Conservation (phyloP, 1,140 invertebrate genomes). For the Lepidostoma basale region DNA sequence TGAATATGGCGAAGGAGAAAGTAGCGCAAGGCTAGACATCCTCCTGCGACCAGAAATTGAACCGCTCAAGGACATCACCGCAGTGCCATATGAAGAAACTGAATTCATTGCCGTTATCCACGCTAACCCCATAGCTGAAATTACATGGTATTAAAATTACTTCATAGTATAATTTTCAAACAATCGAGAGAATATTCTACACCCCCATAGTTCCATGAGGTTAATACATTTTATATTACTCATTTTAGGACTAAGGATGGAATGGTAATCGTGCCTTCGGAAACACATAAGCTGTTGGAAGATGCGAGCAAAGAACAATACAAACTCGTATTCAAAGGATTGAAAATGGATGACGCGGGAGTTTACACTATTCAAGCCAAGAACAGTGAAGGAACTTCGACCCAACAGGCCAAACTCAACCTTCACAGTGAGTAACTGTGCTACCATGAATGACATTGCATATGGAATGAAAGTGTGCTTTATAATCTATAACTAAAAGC, state of each 20-base stretch:
- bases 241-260: constrained; percentile 66
- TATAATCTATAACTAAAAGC: too few species aligned
- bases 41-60: constrained; percentile 77
- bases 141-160: constrained; percentile 67
- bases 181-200: background rate
- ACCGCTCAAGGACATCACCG: constrained; percentile 72
- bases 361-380: constrained; percentile 76
- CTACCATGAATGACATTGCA: too few species aligned
- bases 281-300: constrained; percentile 65
- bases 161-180: background rate
- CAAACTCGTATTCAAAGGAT: constrained; percentile 71
- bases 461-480: too few species aligned
- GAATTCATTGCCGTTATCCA: constrained; percentile 74
- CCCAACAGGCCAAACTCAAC: constrained; percentile 71
- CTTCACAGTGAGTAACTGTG: constrained; percentile 72
- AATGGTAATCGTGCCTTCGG: constrained; percentile 63
- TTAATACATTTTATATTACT: background rate
- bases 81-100: constrained; percentile 73
- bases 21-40: constrained; percentile 74
- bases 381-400: constrained; percentile 77
- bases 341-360: constrained; percentile 77
- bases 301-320: constrained; percentile 70
- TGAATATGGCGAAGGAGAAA: constrained; percentile 74
- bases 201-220: too few species aligned
- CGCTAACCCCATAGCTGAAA: constrained; percentile 79